Percentiles rank a stretch among this genome's conserved stretches.
These are phyloP conservation scores for Eupithecia exiguata DNA, from an alignment of 2,888 invertebrate genomes.

Conservation along the genomic window DNA sequence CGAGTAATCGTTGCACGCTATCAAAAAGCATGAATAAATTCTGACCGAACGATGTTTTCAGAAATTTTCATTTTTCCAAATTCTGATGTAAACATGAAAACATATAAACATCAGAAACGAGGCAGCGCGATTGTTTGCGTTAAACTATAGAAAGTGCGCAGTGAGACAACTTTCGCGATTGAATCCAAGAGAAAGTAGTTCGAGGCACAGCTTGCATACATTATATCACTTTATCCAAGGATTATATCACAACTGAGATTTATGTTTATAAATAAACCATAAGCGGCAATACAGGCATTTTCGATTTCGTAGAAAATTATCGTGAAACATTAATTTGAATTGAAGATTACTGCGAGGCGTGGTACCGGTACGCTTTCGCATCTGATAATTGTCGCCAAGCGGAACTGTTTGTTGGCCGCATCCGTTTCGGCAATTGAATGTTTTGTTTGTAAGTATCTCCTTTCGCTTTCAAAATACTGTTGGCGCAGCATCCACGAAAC, in stretches of 20 bases:
- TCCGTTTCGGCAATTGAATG: constrained; percentile 54
- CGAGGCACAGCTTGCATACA: constrained; percentile 75
- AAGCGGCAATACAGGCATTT: constrained; percentile 33
- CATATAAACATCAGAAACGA: constrained; percentile 48
- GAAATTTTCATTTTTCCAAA: constrained; percentile 5
- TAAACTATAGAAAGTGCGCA: constrained; percentile 80
- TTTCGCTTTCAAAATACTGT: constrained; percentile 71
- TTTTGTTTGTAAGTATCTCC: constrained; percentile 62
- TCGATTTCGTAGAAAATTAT: constrained; percentile 36
- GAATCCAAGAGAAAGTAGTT: constrained; percentile 83
- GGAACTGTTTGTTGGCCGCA: constrained; percentile 52
- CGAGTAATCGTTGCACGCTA: constrained; percentile 18
- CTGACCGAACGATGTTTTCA: not conserved
- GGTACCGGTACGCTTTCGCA: constrained; percentile 52
- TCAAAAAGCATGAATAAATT: constrained; percentile 18
- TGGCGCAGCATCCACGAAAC: constrained; percentile 66
- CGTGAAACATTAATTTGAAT: constrained; percentile 25
- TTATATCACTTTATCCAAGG: constrained; percentile 79
- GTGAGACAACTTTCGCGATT: constrained; percentile 82
- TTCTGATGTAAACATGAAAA: constrained; percentile 3
- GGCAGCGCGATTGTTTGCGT: constrained; percentile 63
- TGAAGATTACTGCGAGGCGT: constrained; percentile 35
- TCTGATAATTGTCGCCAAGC: constrained; percentile 55
- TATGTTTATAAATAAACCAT: constrained; percentile 53
- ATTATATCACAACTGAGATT: constrained; percentile 71